Percentiles rank a stretch among this genome's conserved stretches.
Conservation (phyloP, 2,113 vertebrate genomes). For the Istiophorus platypterus region DNA sequence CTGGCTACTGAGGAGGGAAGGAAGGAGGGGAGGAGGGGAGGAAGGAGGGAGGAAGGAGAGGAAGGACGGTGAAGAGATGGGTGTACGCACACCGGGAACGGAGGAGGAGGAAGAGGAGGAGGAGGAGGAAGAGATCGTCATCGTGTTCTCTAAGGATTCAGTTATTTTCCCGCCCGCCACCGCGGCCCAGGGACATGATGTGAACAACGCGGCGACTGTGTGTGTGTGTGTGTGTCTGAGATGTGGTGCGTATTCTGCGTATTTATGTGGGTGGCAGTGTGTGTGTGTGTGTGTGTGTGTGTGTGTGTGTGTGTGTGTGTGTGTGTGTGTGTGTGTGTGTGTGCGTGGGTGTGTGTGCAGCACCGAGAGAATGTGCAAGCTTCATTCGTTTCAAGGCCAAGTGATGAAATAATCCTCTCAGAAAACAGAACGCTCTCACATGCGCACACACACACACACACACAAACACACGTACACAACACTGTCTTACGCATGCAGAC, state of each 20-base stretch:
- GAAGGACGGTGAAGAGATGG: constrained; percentile 24
- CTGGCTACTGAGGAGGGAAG: constrained; percentile 53
- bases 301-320: constrained; percentile 28
- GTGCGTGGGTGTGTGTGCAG: constrained; percentile 61
- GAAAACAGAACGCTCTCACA: constrained; percentile 39
- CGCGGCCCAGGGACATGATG: constrained; percentile 71
- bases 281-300: constrained; percentile 46
- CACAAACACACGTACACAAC: constrained; percentile 15
- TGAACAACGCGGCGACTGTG: constrained; percentile 57
- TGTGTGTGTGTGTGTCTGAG: constrained; percentile 53
- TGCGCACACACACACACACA: constrained; percentile 20
- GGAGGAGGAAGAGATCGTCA: constrained; percentile 44
- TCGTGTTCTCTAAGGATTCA: constrained; percentile 57
- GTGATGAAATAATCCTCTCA: constrained; percentile 65
- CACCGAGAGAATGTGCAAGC: constrained; percentile 63
- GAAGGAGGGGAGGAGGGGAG: constrained; percentile 25
- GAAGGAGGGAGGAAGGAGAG: background rate
- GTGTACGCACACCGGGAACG: constrained; percentile 29
- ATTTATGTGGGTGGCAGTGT: constrained; percentile 56
- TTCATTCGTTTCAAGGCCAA: constrained; percentile 76
- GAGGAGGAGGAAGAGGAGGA: background rate
- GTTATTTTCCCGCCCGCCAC: constrained; percentile 69
- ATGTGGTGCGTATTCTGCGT: constrained; percentile 39
- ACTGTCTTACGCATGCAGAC: background rate
- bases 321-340: constrained; percentile 46